Percentiles rank a stretch among this genome's conserved stretches.
Conservation (phyloP, 2,797 vertebrate genomes). For the Liasis olivaceus region DNA sequence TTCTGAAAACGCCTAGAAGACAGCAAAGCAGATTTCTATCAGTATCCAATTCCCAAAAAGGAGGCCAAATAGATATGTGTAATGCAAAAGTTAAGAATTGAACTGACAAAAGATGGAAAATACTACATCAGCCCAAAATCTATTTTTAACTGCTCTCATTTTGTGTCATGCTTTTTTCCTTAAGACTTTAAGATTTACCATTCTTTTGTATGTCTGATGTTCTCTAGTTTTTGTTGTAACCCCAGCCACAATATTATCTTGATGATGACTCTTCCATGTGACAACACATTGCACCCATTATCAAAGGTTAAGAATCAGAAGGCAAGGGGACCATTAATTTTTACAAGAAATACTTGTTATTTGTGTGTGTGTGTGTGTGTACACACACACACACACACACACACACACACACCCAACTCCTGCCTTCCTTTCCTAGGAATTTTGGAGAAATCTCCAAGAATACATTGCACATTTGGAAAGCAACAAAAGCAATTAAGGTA, state of each 20-base stretch:
- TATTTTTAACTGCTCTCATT: constrained; percentile 13
- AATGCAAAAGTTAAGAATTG: neutral
- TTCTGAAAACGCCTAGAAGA: constrained; percentile 30
- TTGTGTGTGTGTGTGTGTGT: too few species aligned
- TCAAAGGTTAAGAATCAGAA: too few species aligned
- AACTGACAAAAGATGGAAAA: constrained; percentile 26
- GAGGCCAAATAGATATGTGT: neutral
- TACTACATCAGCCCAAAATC: neutral
- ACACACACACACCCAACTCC: too few species aligned
- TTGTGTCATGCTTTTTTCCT: neutral
- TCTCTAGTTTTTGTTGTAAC: neutral
- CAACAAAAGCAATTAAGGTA: neutral
- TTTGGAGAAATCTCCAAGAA: neutral
- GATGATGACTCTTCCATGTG: neutral
- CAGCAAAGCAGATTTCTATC: constrained; percentile 14
- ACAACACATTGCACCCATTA: neutral
- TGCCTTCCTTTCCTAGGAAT: neutral
- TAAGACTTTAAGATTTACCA: neutral
- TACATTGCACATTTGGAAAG: neutral
- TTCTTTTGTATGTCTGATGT: neutral
- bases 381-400: too few species aligned
- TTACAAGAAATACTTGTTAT: too few species aligned
- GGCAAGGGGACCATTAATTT: neutral
- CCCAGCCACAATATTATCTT: too few species aligned
- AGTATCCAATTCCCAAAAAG: constrained; percentile 11